These are phyloP conservation scores for Ctenopoma kingsleyae DNA, from an alignment of 2,797 vertebrate genomes.

Conservation along the genomic window DNA sequence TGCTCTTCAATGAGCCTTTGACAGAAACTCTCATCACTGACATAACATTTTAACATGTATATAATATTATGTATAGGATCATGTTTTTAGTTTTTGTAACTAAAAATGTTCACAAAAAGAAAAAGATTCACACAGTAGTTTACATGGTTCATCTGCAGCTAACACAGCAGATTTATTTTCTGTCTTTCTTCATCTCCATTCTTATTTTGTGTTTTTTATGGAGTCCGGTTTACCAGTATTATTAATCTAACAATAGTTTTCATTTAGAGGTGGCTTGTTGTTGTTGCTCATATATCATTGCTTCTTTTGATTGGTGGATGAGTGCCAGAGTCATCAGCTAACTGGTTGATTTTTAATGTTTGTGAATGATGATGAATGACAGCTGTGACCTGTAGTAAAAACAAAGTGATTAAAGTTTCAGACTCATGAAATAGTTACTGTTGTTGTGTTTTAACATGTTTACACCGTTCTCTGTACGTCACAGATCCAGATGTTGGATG, in stretches of 20 bases:
- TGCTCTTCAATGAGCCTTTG: no score
- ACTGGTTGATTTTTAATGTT: no score
- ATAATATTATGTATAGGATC: no score
- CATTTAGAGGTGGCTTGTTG: no score
- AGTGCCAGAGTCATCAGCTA: no score
- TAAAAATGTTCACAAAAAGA: no score
- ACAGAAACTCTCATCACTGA: no score
- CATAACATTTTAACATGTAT: no score
- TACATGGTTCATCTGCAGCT: background rate
- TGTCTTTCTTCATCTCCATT: no score
- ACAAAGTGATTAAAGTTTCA: slow-evolving; percentile 21
- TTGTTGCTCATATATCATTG: background rate
- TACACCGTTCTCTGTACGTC: background rate
- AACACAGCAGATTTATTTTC: no score
- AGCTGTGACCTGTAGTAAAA: slow-evolving; percentile 1
- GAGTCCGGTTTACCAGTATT: background rate
- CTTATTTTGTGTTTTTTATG: background rate
- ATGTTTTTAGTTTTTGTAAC: no score
- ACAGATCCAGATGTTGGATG: no score
- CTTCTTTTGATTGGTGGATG: slow-evolving; percentile 1
- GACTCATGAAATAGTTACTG: background rate
- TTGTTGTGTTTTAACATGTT: background rate
- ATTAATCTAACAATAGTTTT: background rate
- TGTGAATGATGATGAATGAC: background rate
- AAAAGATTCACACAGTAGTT: background rate